Evolutionary conservation across 92 coral and sea anemone genomes (phyloP).

Genomic region (Pocillopora meandrina): DNA sequence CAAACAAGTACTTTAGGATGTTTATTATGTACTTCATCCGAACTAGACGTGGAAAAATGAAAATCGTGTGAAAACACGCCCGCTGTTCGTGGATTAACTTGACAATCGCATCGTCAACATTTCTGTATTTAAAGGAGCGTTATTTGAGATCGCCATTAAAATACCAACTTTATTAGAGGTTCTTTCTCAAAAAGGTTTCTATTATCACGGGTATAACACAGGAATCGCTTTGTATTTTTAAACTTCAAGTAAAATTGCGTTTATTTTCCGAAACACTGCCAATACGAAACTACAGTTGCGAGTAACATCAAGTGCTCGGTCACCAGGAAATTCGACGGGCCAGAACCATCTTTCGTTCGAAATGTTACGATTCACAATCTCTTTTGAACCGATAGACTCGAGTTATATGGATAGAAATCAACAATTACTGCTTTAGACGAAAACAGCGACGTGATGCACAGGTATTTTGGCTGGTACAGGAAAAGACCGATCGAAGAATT

Average conservation of each 20-base stretch:
- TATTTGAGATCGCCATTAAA: not conserved
- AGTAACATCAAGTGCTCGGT: conserved; percentile 14
- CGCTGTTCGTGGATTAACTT: conserved; percentile 1
- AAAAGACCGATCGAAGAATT: conserved; percentile 10
- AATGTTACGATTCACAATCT: conserved; percentile 6
- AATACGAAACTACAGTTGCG: no score
- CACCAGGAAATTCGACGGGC: conserved; percentile 6
- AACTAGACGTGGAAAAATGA: not conserved
- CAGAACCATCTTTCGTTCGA: not conserved
- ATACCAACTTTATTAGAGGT: not conserved
- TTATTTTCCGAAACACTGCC: no score
- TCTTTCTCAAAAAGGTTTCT: not conserved
- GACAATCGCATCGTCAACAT: not conserved
- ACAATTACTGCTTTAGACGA: not conserved
- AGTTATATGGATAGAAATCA: not conserved
- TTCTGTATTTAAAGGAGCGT: not conserved
- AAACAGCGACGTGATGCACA: not conserved
- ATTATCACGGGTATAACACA: no score
- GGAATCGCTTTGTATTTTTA: no score
- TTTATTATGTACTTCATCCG: no score
- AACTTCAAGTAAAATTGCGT: no score
- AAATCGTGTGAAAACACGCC: not conserved
- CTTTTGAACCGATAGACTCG: not conserved
- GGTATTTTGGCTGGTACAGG: conserved; percentile 32
- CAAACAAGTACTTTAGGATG: no score